Evolutionary conservation across 2,888 invertebrate species (phyloP).

Genomic region (Scelioninae gen. 2): DNA sequence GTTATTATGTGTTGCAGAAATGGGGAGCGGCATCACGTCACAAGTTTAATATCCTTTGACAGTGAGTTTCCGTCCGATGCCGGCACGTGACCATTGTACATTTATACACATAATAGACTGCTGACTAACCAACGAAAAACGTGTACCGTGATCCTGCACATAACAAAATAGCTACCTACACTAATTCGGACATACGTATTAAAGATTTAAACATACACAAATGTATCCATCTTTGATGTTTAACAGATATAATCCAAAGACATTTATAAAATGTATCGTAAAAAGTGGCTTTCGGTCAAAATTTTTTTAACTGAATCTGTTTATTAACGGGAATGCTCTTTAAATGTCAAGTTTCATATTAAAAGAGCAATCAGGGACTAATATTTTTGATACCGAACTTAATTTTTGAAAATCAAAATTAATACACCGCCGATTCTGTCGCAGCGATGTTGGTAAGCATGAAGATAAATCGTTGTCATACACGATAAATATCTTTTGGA

Average conservation of each 20-base stretch:
- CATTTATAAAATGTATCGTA: background rate
- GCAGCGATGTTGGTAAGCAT: no score
- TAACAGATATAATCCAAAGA: background rate
- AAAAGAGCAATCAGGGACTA: no score
- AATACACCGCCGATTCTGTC: no score
- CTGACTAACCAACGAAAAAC: conserved; percentile 53
- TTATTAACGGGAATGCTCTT: no score
- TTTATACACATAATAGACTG: conserved; percentile 63
- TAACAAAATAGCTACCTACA: conserved; percentile 35
- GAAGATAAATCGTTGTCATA: no score
- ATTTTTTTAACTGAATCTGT: no score
- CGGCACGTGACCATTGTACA: conserved; percentile 69
- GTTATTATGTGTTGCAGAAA: conserved; percentile 47
- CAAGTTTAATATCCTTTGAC: conserved; percentile 73
- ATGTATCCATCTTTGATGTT: conserved; percentile 1
- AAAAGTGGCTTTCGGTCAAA: no score
- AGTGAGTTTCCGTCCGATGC: conserved; percentile 59
- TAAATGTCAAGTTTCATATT: no score
- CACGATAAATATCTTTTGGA: no score
- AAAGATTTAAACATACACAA: conserved; percentile 19
- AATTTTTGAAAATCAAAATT: no score
- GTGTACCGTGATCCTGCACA: conserved; percentile 36
- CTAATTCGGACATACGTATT: conserved; percentile 12
- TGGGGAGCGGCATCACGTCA: conserved; percentile 63
- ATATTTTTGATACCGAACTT: no score